Evolutionary conservation across 1,140 invertebrate species (phyloP).

Genomic region (Lycorma delicatula): DNA sequence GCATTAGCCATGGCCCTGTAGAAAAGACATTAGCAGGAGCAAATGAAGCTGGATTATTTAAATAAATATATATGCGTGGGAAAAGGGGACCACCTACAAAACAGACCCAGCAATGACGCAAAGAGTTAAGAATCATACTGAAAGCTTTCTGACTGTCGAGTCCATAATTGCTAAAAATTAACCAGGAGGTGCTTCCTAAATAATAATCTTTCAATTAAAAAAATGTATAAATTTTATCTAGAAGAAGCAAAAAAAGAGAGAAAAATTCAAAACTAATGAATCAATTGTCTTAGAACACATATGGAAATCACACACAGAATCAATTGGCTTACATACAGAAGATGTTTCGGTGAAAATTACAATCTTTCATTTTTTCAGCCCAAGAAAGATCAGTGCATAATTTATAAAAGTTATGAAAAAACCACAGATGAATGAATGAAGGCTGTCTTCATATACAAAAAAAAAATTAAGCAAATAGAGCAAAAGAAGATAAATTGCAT

Average conservation of each 20-base stretch:
- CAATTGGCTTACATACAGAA: background rate
- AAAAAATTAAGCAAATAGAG: background rate
- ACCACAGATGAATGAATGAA: slow-evolving; percentile 1
- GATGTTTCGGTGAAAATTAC: background rate
- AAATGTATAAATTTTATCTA: background rate
- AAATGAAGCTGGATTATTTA: background rate
- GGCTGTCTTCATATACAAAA: background rate
- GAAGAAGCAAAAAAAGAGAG: background rate
- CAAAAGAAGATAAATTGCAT: slow-evolving; percentile 4
- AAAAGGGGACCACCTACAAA: background rate
- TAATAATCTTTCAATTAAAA: background rate
- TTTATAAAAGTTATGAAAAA: background rate
- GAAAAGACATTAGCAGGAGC: background rate
- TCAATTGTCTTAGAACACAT: background rate
- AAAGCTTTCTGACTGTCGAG: background rate
- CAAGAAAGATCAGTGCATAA: background rate
- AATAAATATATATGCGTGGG: background rate
- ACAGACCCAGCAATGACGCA: background rate
- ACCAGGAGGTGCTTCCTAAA: background rate
- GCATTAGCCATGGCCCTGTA: background rate
- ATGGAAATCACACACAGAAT: no score
- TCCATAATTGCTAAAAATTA: background rate
- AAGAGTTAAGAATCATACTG: background rate
- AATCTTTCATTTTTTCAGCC: background rate
- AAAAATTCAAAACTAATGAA: background rate